These are phyloP conservation scores for Hoplias malabaricus DNA, from an alignment of 2,113 vertebrate genomes.

Conservation along the genomic window DNA sequence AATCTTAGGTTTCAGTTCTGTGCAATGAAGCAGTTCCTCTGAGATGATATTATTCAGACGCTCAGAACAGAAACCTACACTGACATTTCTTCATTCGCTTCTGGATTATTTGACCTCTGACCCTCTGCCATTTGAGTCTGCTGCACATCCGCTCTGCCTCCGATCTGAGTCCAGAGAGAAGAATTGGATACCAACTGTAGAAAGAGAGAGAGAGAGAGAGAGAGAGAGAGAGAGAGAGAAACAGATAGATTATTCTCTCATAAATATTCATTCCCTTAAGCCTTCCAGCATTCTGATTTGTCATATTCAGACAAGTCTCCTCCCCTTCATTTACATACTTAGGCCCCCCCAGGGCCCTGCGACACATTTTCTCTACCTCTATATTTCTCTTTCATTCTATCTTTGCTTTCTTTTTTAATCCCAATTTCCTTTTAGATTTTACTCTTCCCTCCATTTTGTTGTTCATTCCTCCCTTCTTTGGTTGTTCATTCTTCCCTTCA, in stretches of 20 bases:
- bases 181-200: constrained; percentile 55
- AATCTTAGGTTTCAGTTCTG: no score
- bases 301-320: constrained; percentile 66
- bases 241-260: constrained; percentile 71
- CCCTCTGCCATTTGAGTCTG: constrained; percentile 16
- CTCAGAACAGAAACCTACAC: constrained; percentile 22
- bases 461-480: background rate
- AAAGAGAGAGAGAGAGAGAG: no score
- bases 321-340: constrained; percentile 53
- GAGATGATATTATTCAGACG: no score
- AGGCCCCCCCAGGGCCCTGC: no score
- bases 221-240: no score
- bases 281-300: constrained; percentile 74
- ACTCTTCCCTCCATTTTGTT: background rate
- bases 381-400: constrained; percentile 7
- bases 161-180: constrained; percentile 27
- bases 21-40: no score
- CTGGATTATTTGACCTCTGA: constrained; percentile 26
- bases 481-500: background rate
- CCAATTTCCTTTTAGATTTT: constrained; percentile 10
- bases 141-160: constrained; percentile 50
- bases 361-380: constrained; percentile 5
- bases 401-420: background rate
- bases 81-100: constrained; percentile 37
- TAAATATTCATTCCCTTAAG: constrained; percentile 74